Base-by-base conservation (phyloP, 2,888 invertebrate genomes). In the Drosophila stalkeri region DNA sequence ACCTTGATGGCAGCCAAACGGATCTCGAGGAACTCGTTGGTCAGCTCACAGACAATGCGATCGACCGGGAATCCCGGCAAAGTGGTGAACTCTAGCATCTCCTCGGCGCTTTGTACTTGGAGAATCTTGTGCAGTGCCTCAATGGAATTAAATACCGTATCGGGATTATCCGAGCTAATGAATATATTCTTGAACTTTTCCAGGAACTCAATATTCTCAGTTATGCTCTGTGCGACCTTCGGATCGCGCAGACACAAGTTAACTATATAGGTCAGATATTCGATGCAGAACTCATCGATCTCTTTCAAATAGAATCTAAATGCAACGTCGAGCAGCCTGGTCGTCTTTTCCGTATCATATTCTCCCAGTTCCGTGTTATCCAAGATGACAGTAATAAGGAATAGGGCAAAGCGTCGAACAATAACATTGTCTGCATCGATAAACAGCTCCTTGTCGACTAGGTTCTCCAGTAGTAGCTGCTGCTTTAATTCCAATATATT, bases 171-270 rank as follows among this genome's bases (percentile, higher is more conserved):
- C 3, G 90, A 77, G 6, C 16, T 68, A 0, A 69, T 23, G 6
- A 84, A 76, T 1, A 84, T 59, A 3, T 44, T 18, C 56, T 87
- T 87, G n/a, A 87, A 90, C 60, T 89, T 91, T 6, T 77, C 78
- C 12, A 92, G 60, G 59, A 86, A 91, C 3, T 76, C 75, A 0
- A 41, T 39, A n/a, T 86, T 74, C 0, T 75, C 68, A 0, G 84
- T 41, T 2, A 88, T 69, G 3, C 41, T 57, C 8, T 81, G 80
- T 0, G 82, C 86, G 20, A 84, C 81, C 54, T 89, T 85, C 1
- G 92, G 92, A 80, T 91, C 91, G 3, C 86, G 81, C 31, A 87
- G 60, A 33, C 89, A 91, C 61, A 84, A 75, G n/a, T 90, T 91
- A 0, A 91, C 46, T 6, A 90, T 80, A 4, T 86, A 90, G 1